A percentile compares a stretch with the other conserved stretches of the same genome.
Evolutionary conservation across 2,113 vertebrate genomes (phyloP).

Genomic region (Daboia siamensis): DNA sequence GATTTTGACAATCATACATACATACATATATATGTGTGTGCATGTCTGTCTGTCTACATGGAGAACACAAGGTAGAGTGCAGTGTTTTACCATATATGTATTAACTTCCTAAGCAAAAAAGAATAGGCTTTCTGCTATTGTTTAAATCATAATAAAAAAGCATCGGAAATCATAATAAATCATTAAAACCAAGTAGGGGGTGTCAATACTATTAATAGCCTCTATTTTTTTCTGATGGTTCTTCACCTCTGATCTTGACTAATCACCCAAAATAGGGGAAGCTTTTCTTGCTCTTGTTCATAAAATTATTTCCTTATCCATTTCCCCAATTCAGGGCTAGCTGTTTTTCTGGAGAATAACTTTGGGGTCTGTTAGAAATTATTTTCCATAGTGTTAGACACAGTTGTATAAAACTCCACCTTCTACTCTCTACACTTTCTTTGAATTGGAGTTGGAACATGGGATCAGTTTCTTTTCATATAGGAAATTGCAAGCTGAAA

Average conservation of each 20-base stretch:
- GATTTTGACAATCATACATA: not conserved
- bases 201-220: not conserved
- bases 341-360: not conserved
- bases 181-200: not conserved
- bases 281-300: not conserved
- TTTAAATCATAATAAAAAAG: not conserved
- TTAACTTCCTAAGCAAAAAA: not conserved
- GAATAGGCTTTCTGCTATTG: not conserved
- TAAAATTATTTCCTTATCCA: not conserved
- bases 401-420: not conserved
- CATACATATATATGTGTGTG: too few relatives aligned
- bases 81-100: not conserved
- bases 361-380: not conserved
- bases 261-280: not conserved
- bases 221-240: not conserved
- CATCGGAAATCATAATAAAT: not conserved
- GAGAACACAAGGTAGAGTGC: too few relatives aligned
- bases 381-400: not conserved
- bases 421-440: not conserved
- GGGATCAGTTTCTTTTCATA: not conserved
- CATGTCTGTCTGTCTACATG: too few relatives aligned
- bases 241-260: not conserved
- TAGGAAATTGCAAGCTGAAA: not conserved
- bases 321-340: not conserved
- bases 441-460: not conserved